Evolutionary conservation across 2,797 vertebrate genomes (phyloP), one percentile per base, ranked within the genome.

Genomic region (Spondyliosoma cantharus): DNA sequence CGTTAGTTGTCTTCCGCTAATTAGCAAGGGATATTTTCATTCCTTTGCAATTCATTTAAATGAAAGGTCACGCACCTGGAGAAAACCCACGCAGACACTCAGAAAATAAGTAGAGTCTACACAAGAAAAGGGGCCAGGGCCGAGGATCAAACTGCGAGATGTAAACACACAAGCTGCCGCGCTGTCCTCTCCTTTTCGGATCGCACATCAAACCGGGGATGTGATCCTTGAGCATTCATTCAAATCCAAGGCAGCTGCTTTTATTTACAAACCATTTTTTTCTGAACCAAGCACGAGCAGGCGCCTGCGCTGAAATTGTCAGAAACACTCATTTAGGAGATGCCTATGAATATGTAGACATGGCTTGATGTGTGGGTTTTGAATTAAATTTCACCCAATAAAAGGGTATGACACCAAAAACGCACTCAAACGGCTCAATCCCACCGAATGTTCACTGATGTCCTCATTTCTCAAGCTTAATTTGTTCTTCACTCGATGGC

Each of bases 401-500:
- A 73, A 84, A 62, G 37, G 60, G 52, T 82, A 67, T 64, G 59
- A 76, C 71, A 77, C 48, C 67, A 62, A 74, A 74, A 71, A 73
- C 9, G 8, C 37, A 69, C 76, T 80, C 74, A 2, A 37, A 82
- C 1, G 20, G 43, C 73, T 67, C 57, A 60, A 9, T 82, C 71
- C 69, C 45, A 19, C 63, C 54, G 29, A 83, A 66, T 75, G 49
- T 71, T 84, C 78, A 82, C 63, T 82, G 81, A 84, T 82, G 75
- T 86, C 84, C 80, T 86, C 32, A 59, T 89, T 90, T 86, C 78
- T 83, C 78, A 79, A 67, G 48, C 80, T 71, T 87, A 72, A 90
- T 90, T 91, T 87, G 75, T 68, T 84, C 50, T 74, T 68, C 56
- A 83, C 77, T 72, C 79, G 80, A 83, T 83, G 75, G 81, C 83